Evolutionary conservation across 2,797 vertebrate genomes (phyloP), one percentile per base, ranked within the genome.

Genomic region (Percopsis omiscomaycus): DNA sequence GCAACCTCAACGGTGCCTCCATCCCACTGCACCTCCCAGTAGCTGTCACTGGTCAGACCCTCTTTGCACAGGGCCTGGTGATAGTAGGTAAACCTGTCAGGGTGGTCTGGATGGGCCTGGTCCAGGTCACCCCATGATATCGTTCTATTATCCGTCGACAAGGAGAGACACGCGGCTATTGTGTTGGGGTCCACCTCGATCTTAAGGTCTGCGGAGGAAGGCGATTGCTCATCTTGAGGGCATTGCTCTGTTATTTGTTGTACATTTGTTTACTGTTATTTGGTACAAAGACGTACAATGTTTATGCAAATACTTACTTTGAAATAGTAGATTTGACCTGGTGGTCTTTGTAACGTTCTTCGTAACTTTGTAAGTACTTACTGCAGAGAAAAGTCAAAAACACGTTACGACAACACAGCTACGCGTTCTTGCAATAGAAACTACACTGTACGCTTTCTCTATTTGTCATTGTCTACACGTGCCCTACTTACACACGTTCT

Each of bases 21-120:
- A 2, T 82, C 80, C 83, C 83, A 87, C 69, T 79, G 68, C 61
- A 87, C 86, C 71, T 89, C 81, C 83, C 86, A 88, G 73, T 86
- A 88, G 65, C 64, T n/a, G 48, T 52, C 51, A 1, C 1, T 22
- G 1, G 14, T 1, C 2, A 87, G 69, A 30, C 64, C 73, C 0
- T 46, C 10, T 67, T 63, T 73, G 14, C 74, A 80, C 68, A 88
- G 13, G 54, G 78, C 75, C 59, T 86, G 85, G 61, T 74, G 15
- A 14, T 37, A 73, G 58, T 22, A 55, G 9, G 77, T 81, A 64
- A 87, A 89, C 69, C 87, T 77, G 22, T 80, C 59, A 1, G 50
- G 55, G 56, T 84, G 83, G 50, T 84, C 61, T 0, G 77, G 77
- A 15, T 71, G 76, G 59, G 61, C 58, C 58, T 80, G 82, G 45